A percentile compares a stretch with the other conserved stretches of the same genome.
Conservation (phyloP, 1,140 invertebrate species). For the Zaprionus taronus region DNA sequence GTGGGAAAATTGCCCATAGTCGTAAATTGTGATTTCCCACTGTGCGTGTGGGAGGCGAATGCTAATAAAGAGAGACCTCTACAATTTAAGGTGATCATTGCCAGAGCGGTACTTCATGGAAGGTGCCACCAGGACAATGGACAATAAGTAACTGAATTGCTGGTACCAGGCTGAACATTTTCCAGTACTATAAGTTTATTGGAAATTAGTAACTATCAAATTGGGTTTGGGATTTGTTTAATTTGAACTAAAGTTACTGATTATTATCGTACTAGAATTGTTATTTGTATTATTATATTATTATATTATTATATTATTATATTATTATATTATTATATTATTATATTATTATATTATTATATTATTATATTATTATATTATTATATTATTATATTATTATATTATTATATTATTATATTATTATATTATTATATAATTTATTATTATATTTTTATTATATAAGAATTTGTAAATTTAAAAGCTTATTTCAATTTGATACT, state of each 20-base stretch:
- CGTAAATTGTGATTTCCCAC: conserved; percentile 63
- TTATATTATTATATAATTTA: no score
- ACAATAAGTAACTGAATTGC: background rate
- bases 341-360: no score
- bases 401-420: no score
- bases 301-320: no score
- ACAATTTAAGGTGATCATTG: conserved; percentile 6
- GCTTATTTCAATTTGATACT: background rate
- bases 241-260: no score
- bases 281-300: no score
- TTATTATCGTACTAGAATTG: no score
- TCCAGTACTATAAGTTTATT: background rate
- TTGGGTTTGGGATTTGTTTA: background rate
- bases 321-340: no score
- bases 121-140: background rate
- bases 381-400: no score
- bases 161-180: background rate
- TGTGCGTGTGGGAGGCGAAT: conserved; percentile 55
- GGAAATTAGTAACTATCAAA: background rate
- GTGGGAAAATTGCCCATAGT: conserved; percentile 68
- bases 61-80: conserved; percentile 61
- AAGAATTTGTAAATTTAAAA: no score
- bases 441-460: no score
- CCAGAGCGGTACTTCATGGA: background rate
- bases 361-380: no score